Conservation (phyloP, 2,113 vertebrate genomes). For the Eclectus roratus region DNA sequence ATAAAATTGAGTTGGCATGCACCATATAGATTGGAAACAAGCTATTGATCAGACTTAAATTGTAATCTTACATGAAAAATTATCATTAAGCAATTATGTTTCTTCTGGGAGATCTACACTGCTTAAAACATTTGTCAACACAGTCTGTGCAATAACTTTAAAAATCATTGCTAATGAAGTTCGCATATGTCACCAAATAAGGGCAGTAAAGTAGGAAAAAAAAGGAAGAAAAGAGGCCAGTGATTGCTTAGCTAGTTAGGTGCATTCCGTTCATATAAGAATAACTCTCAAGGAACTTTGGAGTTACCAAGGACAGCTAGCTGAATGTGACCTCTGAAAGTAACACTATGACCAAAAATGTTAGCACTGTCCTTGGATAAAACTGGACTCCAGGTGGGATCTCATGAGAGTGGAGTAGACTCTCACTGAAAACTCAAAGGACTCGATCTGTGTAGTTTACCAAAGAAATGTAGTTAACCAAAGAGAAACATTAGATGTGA, state of each 20-base stretch:
- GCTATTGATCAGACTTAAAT: constrained; percentile 1
- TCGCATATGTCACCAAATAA: not conserved
- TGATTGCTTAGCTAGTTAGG: not conserved
- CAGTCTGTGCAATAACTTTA: not conserved
- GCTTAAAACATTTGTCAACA: not conserved
- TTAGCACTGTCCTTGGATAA: not conserved
- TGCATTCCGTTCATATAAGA: not conserved
- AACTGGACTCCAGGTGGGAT: not conserved
- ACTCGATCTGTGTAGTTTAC: not conserved
- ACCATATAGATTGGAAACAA: not conserved
- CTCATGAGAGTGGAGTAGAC: not conserved
- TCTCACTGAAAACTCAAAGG: not conserved
- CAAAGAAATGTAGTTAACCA: not conserved
- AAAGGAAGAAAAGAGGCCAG: not conserved
- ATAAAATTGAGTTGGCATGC: not conserved
- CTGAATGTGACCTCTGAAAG: not conserved
- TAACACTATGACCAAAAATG: not conserved
- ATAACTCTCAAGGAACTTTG: not conserved
- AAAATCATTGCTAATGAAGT: constrained; percentile 14
- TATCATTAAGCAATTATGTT: constrained; percentile 23
- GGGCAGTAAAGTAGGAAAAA: not conserved
- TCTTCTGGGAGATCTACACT: not conserved
- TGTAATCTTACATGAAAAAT: constrained; percentile 1
- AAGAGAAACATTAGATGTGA: not conserved
- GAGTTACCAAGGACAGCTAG: not conserved